A percentile compares a stretch with the other conserved stretches of the same genome.
These are phyloP conservation scores for Trisateles emortualis DNA, from an alignment of 2,888 invertebrate genomes.

Conservation along the genomic window DNA sequence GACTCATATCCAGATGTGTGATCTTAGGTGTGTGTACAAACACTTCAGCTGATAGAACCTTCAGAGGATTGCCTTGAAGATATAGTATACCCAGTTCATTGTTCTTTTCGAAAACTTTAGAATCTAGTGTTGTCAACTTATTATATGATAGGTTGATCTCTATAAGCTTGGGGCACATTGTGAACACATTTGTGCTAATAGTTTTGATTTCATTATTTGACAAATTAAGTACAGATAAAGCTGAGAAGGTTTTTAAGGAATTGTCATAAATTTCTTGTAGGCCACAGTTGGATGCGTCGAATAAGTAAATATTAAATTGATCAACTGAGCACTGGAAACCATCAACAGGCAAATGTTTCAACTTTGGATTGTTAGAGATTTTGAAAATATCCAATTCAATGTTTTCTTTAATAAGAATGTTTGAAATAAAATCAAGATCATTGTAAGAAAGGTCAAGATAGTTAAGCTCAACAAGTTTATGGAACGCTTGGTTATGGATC, in stretches of 20 bases:
- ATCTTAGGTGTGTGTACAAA: constrained; percentile 89
- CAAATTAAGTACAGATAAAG: constrained; percentile 89
- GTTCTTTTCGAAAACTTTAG: constrained; percentile 89
- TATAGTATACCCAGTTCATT: constrained; percentile 89
- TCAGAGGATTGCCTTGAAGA: constrained; percentile 91
- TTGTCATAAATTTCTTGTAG: constrained; percentile 88
- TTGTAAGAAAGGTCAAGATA: constrained; percentile 92
- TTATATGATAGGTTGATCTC: constrained; percentile 92
- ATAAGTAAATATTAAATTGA: constrained; percentile 88
- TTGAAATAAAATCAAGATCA: constrained; percentile 89
- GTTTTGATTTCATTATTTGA: constrained; percentile 89
- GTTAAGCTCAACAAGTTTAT: constrained; percentile 88
- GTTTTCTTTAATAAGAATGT: constrained; percentile 90
- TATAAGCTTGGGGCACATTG: constrained; percentile 85
- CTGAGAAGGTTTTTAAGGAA: constrained; percentile 91
- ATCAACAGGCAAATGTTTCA: constrained; percentile 89
- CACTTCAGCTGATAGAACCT: constrained; percentile 88
- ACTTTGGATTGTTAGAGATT: constrained; percentile 90
- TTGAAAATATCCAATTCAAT: constrained; percentile 89
- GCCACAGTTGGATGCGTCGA: constrained; percentile 92
- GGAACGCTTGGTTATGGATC: constrained; percentile 90
- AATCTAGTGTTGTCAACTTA: constrained; percentile 87
- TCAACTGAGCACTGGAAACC: constrained; percentile 89
- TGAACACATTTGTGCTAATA: constrained; percentile 85
- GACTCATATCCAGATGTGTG: constrained; percentile 90